A percentile compares a stretch with the other conserved stretches of the same genome.
Evolutionary conservation across 1,140 invertebrate genomes (phyloP).

Genomic region (Ceratoteleas bidentatus): DNA sequence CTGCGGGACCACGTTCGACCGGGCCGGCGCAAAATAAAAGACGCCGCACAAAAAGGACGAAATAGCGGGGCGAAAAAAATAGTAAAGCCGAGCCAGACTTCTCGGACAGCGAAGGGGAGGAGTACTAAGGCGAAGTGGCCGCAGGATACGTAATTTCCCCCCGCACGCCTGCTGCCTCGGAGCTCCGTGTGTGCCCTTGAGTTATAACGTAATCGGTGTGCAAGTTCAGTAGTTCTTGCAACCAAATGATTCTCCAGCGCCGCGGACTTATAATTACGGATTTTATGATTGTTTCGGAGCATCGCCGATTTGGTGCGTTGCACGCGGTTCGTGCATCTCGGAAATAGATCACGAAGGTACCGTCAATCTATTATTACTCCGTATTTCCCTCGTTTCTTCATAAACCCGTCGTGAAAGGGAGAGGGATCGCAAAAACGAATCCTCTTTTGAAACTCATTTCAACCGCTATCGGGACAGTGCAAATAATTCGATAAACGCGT

Average conservation of each 20-base stretch:
- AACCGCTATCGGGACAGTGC: too few species aligned
- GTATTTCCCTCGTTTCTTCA: slow-evolving; percentile 29
- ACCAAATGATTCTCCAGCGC: slow-evolving; percentile 49
- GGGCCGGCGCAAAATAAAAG: slow-evolving; percentile 13
- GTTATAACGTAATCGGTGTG: slow-evolving; percentile 52
- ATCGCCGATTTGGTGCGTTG: slow-evolving; percentile 36
- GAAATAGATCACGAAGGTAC: slow-evolving; percentile 34
- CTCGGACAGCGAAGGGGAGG: slow-evolving; percentile 50
- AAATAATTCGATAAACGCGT: background rate
- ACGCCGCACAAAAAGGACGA: slow-evolving; percentile 24
- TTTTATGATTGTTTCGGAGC: slow-evolving; percentile 55
- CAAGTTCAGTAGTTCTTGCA: slow-evolving; percentile 58
- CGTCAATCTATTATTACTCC: slow-evolving; percentile 43
- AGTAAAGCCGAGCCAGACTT: slow-evolving; percentile 46
- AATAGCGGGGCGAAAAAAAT: slow-evolving; percentile 36
- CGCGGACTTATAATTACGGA: slow-evolving; percentile 54
- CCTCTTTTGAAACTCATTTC: too few species aligned
- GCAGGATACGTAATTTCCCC: slow-evolving; percentile 59
- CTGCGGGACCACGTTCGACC: slow-evolving; percentile 25
- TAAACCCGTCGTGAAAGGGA: slow-evolving; percentile 23
- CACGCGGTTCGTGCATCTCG: slow-evolving; percentile 33
- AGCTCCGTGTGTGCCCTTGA: slow-evolving; percentile 46
- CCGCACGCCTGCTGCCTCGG: background rate
- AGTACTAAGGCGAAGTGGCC: slow-evolving; percentile 35
- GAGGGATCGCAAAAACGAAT: background rate